A percentile compares a stretch with the other conserved stretches of the same genome.
Evolutionary conservation across 2,797 vertebrate genomes (phyloP).

Genomic region (Scleropages formosus): DNA sequence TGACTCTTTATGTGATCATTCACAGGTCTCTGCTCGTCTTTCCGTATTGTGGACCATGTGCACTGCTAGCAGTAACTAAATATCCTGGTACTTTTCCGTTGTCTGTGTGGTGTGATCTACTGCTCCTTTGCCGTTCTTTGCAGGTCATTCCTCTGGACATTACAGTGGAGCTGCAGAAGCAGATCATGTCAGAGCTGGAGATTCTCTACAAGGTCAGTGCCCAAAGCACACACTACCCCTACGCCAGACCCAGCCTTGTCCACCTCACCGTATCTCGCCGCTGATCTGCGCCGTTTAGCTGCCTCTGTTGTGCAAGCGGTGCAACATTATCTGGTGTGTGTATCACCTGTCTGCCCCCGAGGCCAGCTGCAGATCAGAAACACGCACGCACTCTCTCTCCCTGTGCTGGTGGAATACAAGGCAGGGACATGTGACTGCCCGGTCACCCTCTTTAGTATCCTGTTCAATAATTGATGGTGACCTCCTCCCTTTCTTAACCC

Average conservation of each 20-base stretch:
- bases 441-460: constrained; percentile 48
- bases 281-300: not conserved
- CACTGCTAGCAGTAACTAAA: not conserved
- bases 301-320: not conserved
- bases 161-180: constrained; percentile 75
- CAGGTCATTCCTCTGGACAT: constrained; percentile 73
- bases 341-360: constrained; percentile 25
- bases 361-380: constrained; percentile 16
- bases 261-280: constrained; percentile 9
- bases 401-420: constrained; percentile 11
- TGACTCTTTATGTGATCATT: not conserved
- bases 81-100: not conserved
- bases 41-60: not conserved
- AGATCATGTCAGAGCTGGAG: constrained; percentile 77
- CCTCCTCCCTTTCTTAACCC: constrained; percentile 31
- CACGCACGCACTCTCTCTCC: not conserved
- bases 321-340: constrained; percentile 8
- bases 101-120: constrained; percentile 3
- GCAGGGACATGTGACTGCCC: constrained; percentile 22
- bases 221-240: no score
- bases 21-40: constrained; percentile 15
- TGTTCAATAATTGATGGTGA: constrained; percentile 51
- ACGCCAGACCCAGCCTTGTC: not conserved
- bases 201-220: constrained; percentile 73
- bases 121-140: constrained; percentile 1